phyloP scores from a whole-genome alignment of 2,113 vertebrate genomes.

The Vulpes vulpes region DNA sequence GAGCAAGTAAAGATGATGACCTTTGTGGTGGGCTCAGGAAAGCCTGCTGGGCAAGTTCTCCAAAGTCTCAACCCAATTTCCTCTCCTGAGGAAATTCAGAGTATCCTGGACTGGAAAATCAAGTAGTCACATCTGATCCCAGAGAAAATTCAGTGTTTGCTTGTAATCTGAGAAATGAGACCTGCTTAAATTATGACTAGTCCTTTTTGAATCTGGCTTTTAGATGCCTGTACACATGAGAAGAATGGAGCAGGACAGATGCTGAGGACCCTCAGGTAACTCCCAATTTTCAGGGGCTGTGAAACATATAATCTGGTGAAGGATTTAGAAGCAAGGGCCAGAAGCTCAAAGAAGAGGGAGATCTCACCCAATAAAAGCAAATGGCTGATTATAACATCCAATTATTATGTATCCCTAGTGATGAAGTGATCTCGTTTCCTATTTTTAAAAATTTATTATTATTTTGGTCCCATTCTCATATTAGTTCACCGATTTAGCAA shows the following conservation, averaged over 20 bases:
- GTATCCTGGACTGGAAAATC: background rate
- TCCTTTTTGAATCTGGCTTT: conserved; percentile 53
- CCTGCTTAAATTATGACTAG: background rate
- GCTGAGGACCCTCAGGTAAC: conserved; percentile 90
- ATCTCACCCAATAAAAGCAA: background rate
- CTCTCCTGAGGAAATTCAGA: background rate
- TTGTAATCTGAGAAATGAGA: background rate
- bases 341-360: background rate
- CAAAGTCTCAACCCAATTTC: background rate
- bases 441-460: background rate
- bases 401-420: background rate
- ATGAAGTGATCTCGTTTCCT: background rate
- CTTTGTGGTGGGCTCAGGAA: background rate
- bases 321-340: background rate
- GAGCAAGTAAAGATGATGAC: background rate
- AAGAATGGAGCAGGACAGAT: conserved; percentile 90
- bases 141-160: background rate
- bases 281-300: background rate
- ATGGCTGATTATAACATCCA: background rate
- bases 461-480: background rate
- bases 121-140: background rate
- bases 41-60: background rate
- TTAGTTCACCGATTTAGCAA: background rate
- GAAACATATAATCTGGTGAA: background rate
- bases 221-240: conserved; percentile 89